Evolutionary conservation across 2,888 invertebrate genomes (phyloP), one percentile per base, ranked within the genome.

Genomic region (Tachina lurida): DNA sequence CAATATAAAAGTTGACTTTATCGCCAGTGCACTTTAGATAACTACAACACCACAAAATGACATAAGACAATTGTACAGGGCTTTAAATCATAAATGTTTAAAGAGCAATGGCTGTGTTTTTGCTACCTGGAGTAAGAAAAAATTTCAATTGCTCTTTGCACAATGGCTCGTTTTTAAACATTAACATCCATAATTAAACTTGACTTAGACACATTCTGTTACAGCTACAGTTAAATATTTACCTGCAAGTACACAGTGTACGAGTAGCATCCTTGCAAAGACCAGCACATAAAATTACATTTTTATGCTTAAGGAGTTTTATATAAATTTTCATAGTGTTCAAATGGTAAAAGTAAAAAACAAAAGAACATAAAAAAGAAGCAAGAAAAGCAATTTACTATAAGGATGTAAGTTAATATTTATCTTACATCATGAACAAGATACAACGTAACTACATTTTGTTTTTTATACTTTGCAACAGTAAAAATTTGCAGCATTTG

Each of bases 331-430:
- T 17, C 49, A 22, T 12, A 19, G 77, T 47, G 68, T 56, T 73
- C 41, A 77, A 74, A 74, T 74, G 68, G 73, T 22, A 73, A 73
- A 76, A 73, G 41, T 75, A 49, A 19, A 68, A 58, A 58, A 58
- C 22, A n/a, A 65, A n/a, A 62, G 17, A 79, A 39, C n/a, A 49
- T 31, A 9, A 65, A 73, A 41, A 60, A n/a, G 58, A 47, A 10
- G 7, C 17, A 67, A 31, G n/a, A 68, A 60, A 19, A 75, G 65
- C 71, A 79, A 73, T 86, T 76, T 86, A 83, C 79, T 79, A 75
- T 79, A 76, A 86, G 71, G 67, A 76, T 65, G 67, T 52, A 83
- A 83, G 83, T 83, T 86, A 86, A 76, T 86, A 83, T 86, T 86
- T 83, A 86, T 86, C 56, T 79, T 76, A 39, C 60, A 76, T 13